Percentiles rank a stretch among this genome's conserved stretches.
Conservation (phyloP, 2,888 invertebrate genomes). For the Spialia ferax region DNA sequence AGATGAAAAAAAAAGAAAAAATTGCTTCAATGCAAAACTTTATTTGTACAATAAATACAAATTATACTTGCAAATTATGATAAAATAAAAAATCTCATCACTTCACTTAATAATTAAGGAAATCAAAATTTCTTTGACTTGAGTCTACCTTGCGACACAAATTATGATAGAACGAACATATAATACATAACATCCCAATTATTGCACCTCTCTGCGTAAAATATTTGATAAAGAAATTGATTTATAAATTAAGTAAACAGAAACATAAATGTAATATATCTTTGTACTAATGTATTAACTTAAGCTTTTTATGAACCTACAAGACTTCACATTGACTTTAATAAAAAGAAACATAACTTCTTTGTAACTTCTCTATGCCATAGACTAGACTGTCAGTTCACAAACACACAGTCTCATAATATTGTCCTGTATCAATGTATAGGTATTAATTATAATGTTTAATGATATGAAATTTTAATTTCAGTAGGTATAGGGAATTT, state of each 20-base stretch:
- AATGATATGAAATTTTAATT: background rate
- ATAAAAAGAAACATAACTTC: background rate
- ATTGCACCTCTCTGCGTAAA: conserved; percentile 69
- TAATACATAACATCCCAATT: conserved; percentile 50
- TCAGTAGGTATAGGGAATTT: too few species aligned
- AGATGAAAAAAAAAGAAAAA: conserved; percentile 54
- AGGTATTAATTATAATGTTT: background rate
- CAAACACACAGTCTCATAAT: too few species aligned
- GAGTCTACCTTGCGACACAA: conserved; percentile 31
- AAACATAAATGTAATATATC: conserved; percentile 53
- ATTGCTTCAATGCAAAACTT: conserved; percentile 76
- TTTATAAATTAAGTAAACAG: conserved; percentile 50
- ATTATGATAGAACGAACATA: conserved; percentile 25
- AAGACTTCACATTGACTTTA: conserved; percentile 1
- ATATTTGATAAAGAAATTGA: conserved; percentile 47
- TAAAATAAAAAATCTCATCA: conserved; percentile 81
- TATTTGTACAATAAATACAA: conserved; percentile 87
- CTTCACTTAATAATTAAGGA: conserved; percentile 66
- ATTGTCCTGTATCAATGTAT: too few species aligned
- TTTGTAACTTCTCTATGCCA: background rate
- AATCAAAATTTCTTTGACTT: conserved; percentile 58
- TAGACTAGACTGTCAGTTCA: background rate
- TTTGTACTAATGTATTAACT: conserved; percentile 81
- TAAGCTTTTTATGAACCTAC: conserved; percentile 50
- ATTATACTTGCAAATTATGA: conserved; percentile 81